Conservation (phyloP, 2,888 invertebrate genomes). For the Drosophila eohydei region DNA sequence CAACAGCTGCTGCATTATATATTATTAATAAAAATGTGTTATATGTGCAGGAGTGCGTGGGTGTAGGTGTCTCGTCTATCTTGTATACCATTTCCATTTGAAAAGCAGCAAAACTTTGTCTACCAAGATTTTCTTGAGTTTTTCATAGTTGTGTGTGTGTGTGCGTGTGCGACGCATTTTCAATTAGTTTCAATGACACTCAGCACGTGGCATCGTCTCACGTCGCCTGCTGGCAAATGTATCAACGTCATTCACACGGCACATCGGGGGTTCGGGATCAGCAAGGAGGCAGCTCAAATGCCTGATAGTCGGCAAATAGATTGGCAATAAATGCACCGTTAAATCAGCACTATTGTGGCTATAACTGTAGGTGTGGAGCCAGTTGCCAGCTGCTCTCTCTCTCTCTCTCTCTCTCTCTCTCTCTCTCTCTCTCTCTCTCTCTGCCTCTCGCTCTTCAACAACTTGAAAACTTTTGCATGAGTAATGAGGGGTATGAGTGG, state of each 20-base stretch:
- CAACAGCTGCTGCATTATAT: conserved; percentile 71
- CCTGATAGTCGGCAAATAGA: conserved; percentile 68
- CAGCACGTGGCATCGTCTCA: conserved; percentile 58
- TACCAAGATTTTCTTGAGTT: conserved; percentile 55
- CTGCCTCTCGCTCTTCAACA: too few relatives aligned
- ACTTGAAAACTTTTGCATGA: conserved; percentile 31
- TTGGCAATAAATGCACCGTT: conserved; percentile 74
- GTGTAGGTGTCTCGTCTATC: conserved; percentile 22
- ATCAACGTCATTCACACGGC: conserved; percentile 61
- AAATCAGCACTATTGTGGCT: conserved; percentile 67
- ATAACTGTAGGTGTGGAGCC: conserved; percentile 16
- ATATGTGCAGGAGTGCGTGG: conserved; percentile 15
- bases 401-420: not conserved
- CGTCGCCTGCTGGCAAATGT: conserved; percentile 58
- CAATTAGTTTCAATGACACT: conserved; percentile 75
- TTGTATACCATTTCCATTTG: conserved; percentile 59
- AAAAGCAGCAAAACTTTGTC: conserved; percentile 69
- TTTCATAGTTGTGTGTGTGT: conserved; percentile 26
- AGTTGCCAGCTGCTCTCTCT: conserved; percentile 1
- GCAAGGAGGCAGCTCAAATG: not conserved
- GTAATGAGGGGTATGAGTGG: conserved; percentile 34
- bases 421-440: not conserved
- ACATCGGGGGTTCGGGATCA: not conserved
- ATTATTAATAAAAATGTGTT: conserved; percentile 67
- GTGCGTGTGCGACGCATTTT: conserved; percentile 62